Evolutionary conservation across 2,113 vertebrate genomes (phyloP), one percentile per base, ranked within the genome.

Genomic region (Pachycephala philippinensis): DNA sequence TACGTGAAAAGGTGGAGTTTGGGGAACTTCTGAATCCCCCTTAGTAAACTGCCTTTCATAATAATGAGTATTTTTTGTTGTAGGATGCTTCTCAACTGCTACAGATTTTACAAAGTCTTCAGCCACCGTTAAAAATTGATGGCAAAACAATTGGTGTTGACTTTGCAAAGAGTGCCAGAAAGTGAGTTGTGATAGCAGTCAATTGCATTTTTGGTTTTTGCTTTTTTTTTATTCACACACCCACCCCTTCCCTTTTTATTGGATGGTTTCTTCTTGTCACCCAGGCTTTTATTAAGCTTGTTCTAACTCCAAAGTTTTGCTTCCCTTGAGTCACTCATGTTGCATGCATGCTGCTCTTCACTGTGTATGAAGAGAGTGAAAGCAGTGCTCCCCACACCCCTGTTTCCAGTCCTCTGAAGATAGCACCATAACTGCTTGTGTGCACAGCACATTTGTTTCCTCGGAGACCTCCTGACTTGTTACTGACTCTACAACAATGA

Each of bases 141-240:
- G 99, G 99, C 60, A 99, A 99, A 98, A 99, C 99, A 68, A 99
- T 99, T 82, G 99, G 99, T 27, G 99, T 99, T 87, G 99, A 99
- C 98, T 99, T 99, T 96, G 99, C 99, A 54, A 99, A 99, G 97
- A 99, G 99, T 98, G 99, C 99, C 82, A 99, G 99, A 97, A 99
- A 99, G 99, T 99, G 94, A 98, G 99, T 99, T 61, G 31, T 13
- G 5, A 27, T 44, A 84, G 33, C 61, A 64, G n/a, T 53, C 72
- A 6, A 2, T 56, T 37, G 54, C 47, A n/a, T 39, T 78, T 69
- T 78, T 28, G 15, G 6, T 3, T 72, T 64, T 72, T 35, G 12
- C 7, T 2, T 8, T 45, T 74, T 56, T n/a, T 54, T 59, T 35
- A 14, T 45, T 61, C 21, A 13, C 18, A 13, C 7, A 2, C 7